Evolutionary conservation across 2,888 invertebrate species (phyloP).

Genomic region (Pristionchus entomophagus): DNA sequence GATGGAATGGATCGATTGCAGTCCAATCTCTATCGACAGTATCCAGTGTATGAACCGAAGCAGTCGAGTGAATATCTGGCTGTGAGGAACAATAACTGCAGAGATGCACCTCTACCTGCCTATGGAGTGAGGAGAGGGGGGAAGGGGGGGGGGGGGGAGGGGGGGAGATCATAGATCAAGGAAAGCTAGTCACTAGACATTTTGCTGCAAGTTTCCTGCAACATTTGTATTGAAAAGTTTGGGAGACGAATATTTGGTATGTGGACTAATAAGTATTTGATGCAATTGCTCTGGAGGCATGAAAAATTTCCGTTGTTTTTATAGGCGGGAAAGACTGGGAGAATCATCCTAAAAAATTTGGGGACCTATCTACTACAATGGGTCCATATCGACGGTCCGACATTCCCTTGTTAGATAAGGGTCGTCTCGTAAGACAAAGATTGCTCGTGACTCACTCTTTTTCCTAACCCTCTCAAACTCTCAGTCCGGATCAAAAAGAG

Average conservation of each 20-base stretch:
- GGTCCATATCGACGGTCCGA: no score
- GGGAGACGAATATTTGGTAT: no score
- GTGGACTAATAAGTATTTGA: no score
- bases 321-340: no score
- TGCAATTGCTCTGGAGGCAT: no score
- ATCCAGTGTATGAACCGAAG: slow-evolving; percentile 73
- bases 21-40: slow-evolving; percentile 59
- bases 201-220: no score
- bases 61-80: slow-evolving; percentile 71
- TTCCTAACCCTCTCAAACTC: neutral
- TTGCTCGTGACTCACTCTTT: neutral
- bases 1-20: slow-evolving; percentile 41
- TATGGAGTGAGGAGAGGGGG: neutral
- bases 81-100: slow-evolving; percentile 45
- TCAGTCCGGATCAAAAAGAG: neutral
- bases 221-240: no score
- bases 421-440: neutral
- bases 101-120: slow-evolving; percentile 1
- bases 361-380: no score
- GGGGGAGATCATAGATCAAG: neutral
- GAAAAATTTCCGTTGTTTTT: no score
- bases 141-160: neutral
- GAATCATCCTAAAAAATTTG: no score
- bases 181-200: no score
- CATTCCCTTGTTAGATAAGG: neutral